phyloP scores from a whole-genome alignment of 2,888 invertebrate species.

The Ochropleura leucogaster region DNA sequence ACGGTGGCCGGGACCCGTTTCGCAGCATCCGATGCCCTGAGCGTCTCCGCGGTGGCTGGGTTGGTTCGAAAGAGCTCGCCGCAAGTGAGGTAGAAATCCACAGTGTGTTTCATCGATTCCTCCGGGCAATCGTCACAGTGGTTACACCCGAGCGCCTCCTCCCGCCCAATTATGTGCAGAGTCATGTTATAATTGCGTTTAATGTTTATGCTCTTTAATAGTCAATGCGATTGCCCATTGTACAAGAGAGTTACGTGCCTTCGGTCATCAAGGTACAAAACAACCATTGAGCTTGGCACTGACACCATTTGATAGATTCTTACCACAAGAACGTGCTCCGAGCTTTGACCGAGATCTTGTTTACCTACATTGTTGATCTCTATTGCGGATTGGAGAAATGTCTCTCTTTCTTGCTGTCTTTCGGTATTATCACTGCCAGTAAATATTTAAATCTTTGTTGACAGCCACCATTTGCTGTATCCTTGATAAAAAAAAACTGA shows the following conservation, averaged over 20 bases:
- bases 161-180: too few species aligned
- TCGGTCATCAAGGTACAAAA: background rate
- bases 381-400: background rate
- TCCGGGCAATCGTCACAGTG: too few species aligned
- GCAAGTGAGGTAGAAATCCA: too few species aligned
- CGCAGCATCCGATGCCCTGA: too few species aligned
- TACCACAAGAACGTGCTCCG: slow-evolving; percentile 25
- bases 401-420: background rate
- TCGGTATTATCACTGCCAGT: background rate
- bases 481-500: background rate
- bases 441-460: background rate
- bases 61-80: too few species aligned
- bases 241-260: background rate
- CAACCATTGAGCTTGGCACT: slow-evolving; percentile 14
- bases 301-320: slow-evolving; percentile 8
- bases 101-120: too few species aligned
- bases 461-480: background rate
- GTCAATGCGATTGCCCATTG: background rate
- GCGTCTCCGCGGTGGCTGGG: too few species aligned
- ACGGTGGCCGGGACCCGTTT: too few species aligned
- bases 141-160: too few species aligned
- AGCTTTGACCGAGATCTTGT: slow-evolving; percentile 8
- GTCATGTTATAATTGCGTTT: background rate
- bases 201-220: background rate
- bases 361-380: background rate